Percentiles rank a stretch among this genome's conserved stretches.
phyloP scores from a whole-genome alignment of 1,140 invertebrate species.

The Caenorhabditis remanei region DNA sequence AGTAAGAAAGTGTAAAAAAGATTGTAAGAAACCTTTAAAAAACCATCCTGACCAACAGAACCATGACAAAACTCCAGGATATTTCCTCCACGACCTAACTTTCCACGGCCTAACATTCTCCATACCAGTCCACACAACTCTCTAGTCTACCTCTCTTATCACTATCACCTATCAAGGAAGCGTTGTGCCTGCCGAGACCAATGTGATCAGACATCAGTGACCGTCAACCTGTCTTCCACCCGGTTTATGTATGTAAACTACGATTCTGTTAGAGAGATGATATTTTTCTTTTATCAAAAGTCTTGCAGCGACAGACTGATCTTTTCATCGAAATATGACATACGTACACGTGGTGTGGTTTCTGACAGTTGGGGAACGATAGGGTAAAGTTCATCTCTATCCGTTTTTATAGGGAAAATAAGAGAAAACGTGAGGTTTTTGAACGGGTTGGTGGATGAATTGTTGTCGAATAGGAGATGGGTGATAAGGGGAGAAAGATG shows the following conservation, averaged over 20 bases:
- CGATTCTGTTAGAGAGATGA: too few species aligned
- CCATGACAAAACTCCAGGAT: too few species aligned
- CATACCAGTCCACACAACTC: too few species aligned
- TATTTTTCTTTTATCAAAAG: background rate
- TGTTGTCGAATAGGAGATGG: too few species aligned
- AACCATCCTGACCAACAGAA: background rate
- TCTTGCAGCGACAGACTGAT: slow-evolving; percentile 20
- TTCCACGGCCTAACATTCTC: background rate
- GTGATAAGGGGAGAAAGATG: too few species aligned
- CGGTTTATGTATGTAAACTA: background rate
- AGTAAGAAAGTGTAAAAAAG: too few species aligned
- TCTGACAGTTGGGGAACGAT: too few species aligned
- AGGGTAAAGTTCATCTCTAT: too few species aligned
- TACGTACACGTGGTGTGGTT: background rate
- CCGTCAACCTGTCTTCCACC: background rate
- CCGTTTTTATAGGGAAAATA: too few species aligned
- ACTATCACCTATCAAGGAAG: background rate
- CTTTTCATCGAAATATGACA: slow-evolving; percentile 11
- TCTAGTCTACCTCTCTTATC: background rate
- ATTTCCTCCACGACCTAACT: background rate
- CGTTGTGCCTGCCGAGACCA: background rate
- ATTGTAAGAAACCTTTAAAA: too few species aligned
- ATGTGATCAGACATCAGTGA: background rate
- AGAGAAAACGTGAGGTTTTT: too few species aligned
- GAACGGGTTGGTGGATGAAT: too few species aligned